Base-by-base conservation (phyloP, 2,113 vertebrate genomes). In the Labeo catla region DNA sequence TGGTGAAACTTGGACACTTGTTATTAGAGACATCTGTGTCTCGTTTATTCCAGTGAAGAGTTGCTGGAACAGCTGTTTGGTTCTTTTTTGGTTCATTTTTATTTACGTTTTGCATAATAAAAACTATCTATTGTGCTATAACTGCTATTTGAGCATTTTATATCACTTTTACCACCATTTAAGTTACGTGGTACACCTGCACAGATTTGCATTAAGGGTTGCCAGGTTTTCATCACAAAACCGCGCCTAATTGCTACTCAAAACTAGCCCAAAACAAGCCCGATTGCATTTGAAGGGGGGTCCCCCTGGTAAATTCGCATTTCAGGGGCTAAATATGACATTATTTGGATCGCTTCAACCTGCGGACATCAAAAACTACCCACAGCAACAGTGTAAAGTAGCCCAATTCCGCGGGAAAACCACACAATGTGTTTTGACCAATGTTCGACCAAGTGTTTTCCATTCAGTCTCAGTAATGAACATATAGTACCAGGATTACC, bases 21-120 rank as follows among this genome's bases (percentile, higher is more conserved):
- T 11, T 79, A 16, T 50, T 19, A 66, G 43, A 70, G 83, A 65
- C 74, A 12, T 81, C 66, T 76, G 9, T 68, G 49, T 52, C 50
- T 78, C 2, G 16, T 16, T 68, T 77, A 19, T 50, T 39, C 15
- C 52, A 12, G 54, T 19, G 57, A 50, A 59, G 21, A 39, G 49
- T 23, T 15, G 47, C 39, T 57, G 23, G 34, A 57, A 6, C 12
- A n/a, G 1, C 57, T 77, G 57, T 21, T 54, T 63, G 47, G 79
- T 66, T 59, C 23, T 49, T 12, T 57, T 6, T 52, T 4, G 9
- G 11, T 84, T 16, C 0, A 8, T 84, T 34, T 50, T 66, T 61
- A 80, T 52, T 63, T 68, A 54, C 0, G 15, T 43, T 39, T 66
- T 61, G 49, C 8, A 2, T 54, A 82, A 82, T 52, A 68, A 52